These are phyloP conservation scores for Drosophila antonietae DNA, from an alignment of 2,888 invertebrate species.

Conservation along the genomic window DNA sequence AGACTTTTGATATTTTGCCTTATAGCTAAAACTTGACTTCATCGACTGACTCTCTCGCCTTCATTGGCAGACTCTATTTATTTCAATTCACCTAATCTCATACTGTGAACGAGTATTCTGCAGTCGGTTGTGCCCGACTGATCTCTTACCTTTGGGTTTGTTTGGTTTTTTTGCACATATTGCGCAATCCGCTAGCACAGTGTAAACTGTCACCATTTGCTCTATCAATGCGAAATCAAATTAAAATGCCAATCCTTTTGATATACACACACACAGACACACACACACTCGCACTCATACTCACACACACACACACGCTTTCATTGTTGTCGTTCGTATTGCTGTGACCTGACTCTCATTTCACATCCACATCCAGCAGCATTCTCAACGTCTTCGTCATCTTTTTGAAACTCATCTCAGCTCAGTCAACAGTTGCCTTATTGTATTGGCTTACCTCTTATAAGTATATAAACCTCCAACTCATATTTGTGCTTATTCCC, in stretches of 20 bases:
- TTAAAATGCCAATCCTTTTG: slow-evolving; percentile 74
- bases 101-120: neutral
- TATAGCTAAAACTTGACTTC: too few relatives aligned
- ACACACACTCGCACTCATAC: neutral
- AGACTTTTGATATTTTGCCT: too few relatives aligned
- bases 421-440: slow-evolving; percentile 38
- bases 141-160: slow-evolving; percentile 16
- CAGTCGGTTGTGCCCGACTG: neutral
- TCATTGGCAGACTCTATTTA: too few relatives aligned
- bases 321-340: slow-evolving; percentile 47
- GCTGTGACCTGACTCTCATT: slow-evolving; percentile 25
- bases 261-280: slow-evolving; percentile 29
- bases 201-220: slow-evolving; percentile 46
- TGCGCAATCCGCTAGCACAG: slow-evolving; percentile 32
- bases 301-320: slow-evolving; percentile 7
- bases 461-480: neutral
- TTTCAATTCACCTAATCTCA: neutral
- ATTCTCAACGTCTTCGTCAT: slow-evolving; percentile 17
- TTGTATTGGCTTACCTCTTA: slow-evolving; percentile 37
- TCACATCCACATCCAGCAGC: neutral
- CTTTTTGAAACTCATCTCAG: slow-evolving; percentile 21
- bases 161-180: slow-evolving; percentile 39
- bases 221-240: slow-evolving; percentile 70
- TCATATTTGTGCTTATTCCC: slow-evolving; percentile 37
- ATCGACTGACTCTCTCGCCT: too few relatives aligned